phyloP scores from a whole-genome alignment of 92 coral and sea anemone genomes.

The Epizoanthus fatuus region DNA sequence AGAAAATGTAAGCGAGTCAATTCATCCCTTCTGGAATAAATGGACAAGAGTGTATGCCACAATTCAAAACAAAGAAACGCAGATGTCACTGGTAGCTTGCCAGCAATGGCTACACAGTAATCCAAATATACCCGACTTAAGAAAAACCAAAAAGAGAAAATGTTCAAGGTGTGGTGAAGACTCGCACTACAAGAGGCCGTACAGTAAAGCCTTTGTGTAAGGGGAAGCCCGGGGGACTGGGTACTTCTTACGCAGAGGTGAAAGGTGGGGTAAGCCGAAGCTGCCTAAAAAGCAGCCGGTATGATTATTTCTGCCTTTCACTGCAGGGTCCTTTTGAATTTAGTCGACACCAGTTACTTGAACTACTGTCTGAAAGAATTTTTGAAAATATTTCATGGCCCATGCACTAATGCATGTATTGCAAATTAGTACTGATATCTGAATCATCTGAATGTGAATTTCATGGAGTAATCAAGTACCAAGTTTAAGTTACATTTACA shows the following conservation, averaged over 20 bases:
- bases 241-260: conserved; percentile 8
- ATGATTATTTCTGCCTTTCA: conserved; percentile 8
- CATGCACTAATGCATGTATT: too few relatives aligned
- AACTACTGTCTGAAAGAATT: background rate
- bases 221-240: conserved; percentile 15
- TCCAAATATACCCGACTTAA: background rate
- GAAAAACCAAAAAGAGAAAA: background rate
- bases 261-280: conserved; percentile 2
- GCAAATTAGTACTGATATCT: too few relatives aligned
- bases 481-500: too few relatives aligned
- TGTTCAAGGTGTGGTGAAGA: conserved; percentile 6
- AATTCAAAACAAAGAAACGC: background rate
- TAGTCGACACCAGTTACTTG: background rate
- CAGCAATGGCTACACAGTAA: conserved; percentile 17
- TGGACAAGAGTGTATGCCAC: conserved; percentile 10
- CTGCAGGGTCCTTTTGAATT: background rate
- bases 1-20: background rate
- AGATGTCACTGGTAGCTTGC: conserved; percentile 8
- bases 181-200: background rate
- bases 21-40: conserved; percentile 13
- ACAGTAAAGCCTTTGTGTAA: conserved; percentile 11
- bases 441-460: too few relatives aligned
- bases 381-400: background rate
- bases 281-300: conserved; percentile 23
- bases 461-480: too few relatives aligned